Base-by-base conservation (phyloP, 37 sponge, comb jelly and placozoan genomes). In the Dysidea cf. avara region DNA sequence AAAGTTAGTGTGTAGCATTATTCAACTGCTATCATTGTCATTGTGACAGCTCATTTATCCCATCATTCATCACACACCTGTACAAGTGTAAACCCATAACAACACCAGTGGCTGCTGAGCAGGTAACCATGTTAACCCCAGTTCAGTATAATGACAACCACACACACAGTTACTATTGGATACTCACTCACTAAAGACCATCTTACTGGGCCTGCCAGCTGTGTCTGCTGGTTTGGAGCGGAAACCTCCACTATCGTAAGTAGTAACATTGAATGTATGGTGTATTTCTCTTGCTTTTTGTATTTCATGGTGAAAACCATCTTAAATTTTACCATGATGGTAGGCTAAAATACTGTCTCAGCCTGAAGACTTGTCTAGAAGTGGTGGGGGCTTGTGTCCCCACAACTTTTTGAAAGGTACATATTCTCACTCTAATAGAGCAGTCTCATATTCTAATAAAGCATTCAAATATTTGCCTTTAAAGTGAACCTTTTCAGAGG, bases 71-170 rank as follows among this genome's bases (percentile, higher is more conserved):
- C 63, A 94, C 79, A 26, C 74, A 83, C 66, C 53, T 94, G 53
- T 92, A 95, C 87, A 94, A 94, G 85, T 98, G 99, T 74, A 92
- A 95, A 56, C 99, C 96, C 16, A 81, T 98, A 11, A 89, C 85
- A 39, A 92, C 99, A 3, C 46, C 46, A 12, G 86, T 95, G 16
- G 99, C 96, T 32, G 99, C 95, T 48, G 99, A 98, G 71, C 99
- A 97, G 92, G 96, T 95, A 20, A 61, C 91, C 28, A 53, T 12
- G 48, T 12, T 43, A 43, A 43, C 46, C n/a, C n/a, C n/a, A n/a
- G n/a, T n/a, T n/a, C n/a, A n/a, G n/a, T n/a, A n/a, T 36, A 21
- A 2, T 63, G 28, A 29, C 62, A 12, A 63, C 65, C 2, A 63
- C 2, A 26, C 56, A 20, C 36, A 6, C 72, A 96, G 96, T 70